Base-by-base conservation (phyloP, 1,140 invertebrate species). In the Colletes gigas region DNA sequence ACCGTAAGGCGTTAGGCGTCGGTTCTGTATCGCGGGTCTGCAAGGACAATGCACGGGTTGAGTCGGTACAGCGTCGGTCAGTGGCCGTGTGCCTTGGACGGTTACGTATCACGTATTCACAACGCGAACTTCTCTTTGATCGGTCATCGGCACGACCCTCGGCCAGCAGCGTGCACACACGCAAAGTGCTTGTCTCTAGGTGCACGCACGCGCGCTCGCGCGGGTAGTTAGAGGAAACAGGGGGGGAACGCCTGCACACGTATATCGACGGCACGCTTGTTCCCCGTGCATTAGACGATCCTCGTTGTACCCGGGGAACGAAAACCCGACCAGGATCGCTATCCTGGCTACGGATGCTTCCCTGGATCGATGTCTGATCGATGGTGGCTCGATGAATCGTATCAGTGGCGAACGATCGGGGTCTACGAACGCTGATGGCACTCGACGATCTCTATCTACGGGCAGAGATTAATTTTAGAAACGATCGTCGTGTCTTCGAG, bases 121-220 rank as follows among this genome's bases (percentile, higher is more conserved):
- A 83, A 83, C 88, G 88, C 90, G 85, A 89, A 88, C 84, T 88
- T 85, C 83, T 88, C 87, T 91, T 89, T 91, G 90, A 91, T 91
- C 90, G 91, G 91, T 92, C 91, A 91, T 91, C 90, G 90, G 90
- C 90, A 90, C 90, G 91, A 91, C 89, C 91, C 89, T 90, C 86
- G 86, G 70, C 81, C 81, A 83, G 55, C 85, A 55, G 7, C 66
- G 79, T 68, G 60, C 74, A 70, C 82, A 66, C 55, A 67, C 59
- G 66, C 57, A 21, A 30, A 55, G 14, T 44, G 50, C 10, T 14
- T 41, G 12, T 10, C 14, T 17, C 17, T 41, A 67, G 62, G 62
- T 73, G 50, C 77, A n/a, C 69, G 50, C 69, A 47, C 63, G 67
- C 67, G 15, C 39, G 52, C 54, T 21, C n/a, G 12, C 65, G 44